These are phyloP conservation scores for Vicugna pacos DNA, from an alignment of 2,113 vertebrate genomes.

Conservation along the genomic window DNA sequence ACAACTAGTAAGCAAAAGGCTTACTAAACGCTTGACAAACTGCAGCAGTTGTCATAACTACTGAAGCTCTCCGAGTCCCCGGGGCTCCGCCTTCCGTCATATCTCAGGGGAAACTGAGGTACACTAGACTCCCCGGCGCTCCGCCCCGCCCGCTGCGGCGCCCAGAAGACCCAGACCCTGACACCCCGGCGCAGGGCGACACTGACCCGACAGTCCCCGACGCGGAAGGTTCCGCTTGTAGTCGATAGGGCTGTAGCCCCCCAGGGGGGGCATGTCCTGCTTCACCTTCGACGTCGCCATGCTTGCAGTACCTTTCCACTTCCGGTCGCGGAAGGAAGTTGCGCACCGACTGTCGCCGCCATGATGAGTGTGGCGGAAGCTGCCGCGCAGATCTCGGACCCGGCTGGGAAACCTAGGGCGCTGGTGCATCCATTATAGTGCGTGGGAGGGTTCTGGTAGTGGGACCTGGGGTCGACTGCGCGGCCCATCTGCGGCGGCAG, in stretches of 20 bases:
- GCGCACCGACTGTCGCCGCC: rapidly evolving
- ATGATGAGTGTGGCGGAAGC: conserved; percentile 63
- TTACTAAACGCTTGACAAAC: neutral
- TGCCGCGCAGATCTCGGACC: rapidly evolving
- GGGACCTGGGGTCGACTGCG: neutral
- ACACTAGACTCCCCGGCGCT: too few species aligned
- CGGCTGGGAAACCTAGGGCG: rapidly evolving
- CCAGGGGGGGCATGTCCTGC: conserved; percentile 97
- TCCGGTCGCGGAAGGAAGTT: conserved; percentile 55
- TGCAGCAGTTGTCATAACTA: neutral
- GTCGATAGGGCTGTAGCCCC: conserved; percentile 94
- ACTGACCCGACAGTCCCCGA: conserved; percentile 93
- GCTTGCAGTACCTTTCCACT: neutral
- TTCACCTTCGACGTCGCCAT: conserved; percentile 98
- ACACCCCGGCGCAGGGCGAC: neutral
- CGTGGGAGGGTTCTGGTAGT: rapidly evolving
- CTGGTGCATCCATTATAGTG: rapidly evolving
- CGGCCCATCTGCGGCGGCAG: rapidly evolving
- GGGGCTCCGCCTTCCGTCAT: neutral
- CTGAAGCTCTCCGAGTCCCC: neutral
- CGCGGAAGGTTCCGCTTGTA: conserved; percentile 95
- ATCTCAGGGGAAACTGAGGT: neutral
- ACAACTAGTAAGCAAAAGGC: neutral
- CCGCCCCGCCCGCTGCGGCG: neutral
- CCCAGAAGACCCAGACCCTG: neutral